Evolutionary conservation across 2,888 invertebrate genomes (phyloP).

Genomic region (Diplolepis rosae): DNA sequence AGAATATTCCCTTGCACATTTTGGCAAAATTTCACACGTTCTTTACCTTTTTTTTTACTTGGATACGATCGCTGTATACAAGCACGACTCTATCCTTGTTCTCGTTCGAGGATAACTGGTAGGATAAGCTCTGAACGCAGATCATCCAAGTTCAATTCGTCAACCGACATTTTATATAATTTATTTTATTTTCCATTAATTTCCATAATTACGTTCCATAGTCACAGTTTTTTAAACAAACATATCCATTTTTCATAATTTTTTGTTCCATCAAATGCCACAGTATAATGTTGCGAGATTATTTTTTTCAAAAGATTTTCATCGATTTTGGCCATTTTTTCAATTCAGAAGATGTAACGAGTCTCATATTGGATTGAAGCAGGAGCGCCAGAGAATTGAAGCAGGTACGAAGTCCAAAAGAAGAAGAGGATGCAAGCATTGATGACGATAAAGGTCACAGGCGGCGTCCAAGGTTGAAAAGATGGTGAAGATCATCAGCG

Average conservation of each 20-base stretch:
- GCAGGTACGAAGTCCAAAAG: conserved; percentile 37
- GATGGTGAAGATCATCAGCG: conserved; percentile 30
- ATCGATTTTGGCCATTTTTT: neutral
- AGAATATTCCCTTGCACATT: conserved; percentile 34
- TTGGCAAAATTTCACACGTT: conserved; percentile 47
- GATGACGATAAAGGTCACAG: conserved; percentile 39
- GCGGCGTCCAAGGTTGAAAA: conserved; percentile 44
- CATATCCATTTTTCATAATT: neutral
- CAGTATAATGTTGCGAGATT: neutral
- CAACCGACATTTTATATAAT: conserved; percentile 30
- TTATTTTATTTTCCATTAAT: neutral
- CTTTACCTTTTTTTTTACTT: conserved; percentile 75
- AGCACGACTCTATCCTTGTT: conserved; percentile 76
- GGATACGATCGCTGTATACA: conserved; percentile 76
- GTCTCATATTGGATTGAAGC: neutral
- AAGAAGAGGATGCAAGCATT: conserved; percentile 34
- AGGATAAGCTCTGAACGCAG: conserved; percentile 71
- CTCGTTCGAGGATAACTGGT: conserved; percentile 73
- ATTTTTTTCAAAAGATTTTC: neutral
- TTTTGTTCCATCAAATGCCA: neutral
- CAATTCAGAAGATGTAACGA: neutral
- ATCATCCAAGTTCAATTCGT: conserved; percentile 26
- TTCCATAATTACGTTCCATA: neutral
- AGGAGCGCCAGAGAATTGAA: conserved; percentile 30
- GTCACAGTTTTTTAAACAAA: neutral